Conservation (phyloP, 2,888 invertebrate species). For the Harpagoxenus sublaevis region DNA sequence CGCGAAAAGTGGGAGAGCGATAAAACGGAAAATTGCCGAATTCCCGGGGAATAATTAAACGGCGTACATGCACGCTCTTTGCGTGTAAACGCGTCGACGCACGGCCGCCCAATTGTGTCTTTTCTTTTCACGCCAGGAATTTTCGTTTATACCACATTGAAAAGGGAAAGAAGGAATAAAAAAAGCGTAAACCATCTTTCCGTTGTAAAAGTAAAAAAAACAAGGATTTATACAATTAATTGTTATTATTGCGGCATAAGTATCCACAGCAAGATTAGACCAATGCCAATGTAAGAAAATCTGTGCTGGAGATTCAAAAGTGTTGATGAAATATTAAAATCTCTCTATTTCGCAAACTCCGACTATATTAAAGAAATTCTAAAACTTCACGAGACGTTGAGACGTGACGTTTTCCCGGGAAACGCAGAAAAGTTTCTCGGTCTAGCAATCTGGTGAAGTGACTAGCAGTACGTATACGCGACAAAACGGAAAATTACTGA, state of each 20-base stretch:
- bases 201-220: background rate
- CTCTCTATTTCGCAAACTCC: background rate
- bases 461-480: constrained; percentile 47
- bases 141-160: background rate
- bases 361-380: background rate
- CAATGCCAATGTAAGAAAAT: background rate
- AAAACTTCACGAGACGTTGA: background rate
- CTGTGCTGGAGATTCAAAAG: background rate
- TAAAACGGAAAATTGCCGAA: constrained; percentile 82
- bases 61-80: constrained; percentile 57
- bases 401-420: background rate
- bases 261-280: background rate
- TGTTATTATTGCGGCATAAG: background rate
- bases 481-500: constrained; percentile 62
- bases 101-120: background rate
- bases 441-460: constrained; percentile 21
- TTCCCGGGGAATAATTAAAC: constrained; percentile 81
- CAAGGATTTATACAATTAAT: background rate
- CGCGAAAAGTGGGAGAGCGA: constrained; percentile 67
- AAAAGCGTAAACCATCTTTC: background rate
- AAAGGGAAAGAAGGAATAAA: background rate
- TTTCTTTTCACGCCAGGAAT: constrained; percentile 1
- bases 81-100: constrained; percentile 31
- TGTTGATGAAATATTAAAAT: background rate
- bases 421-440: constrained; percentile 22